Evolutionary conservation across 1,140 invertebrate species (phyloP), one percentile per base, ranked within the genome.

Genomic region (Mya arenaria): DNA sequence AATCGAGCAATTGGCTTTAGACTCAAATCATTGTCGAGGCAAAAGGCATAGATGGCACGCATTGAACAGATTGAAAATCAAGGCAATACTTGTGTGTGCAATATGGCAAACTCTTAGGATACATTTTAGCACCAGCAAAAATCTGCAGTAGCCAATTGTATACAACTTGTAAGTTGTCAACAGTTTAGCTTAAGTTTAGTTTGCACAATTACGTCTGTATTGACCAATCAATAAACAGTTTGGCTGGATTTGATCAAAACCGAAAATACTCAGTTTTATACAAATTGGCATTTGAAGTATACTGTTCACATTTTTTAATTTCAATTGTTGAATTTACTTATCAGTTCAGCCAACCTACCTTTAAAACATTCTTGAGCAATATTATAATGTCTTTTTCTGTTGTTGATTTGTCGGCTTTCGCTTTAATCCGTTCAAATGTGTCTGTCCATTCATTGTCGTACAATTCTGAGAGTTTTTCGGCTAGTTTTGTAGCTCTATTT

Each of bases 371-470:
- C 39, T 36, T 63, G 5, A 63, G 25, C 19, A 15, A 6, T 63
- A 36, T 36, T 19, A n/a, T n/a, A 63, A 63, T 63, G 3, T 4
- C 1, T 63, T 25, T 63, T 10, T 62, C 58, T 1, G 34, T 36
- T 19, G 19, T 6, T 4, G n/a, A 10, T 2, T 30, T 28, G 4
- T 63, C 39, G 17, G 1, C 17, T 4, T 25, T 34, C 10, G 44
- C 30, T 28, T 69, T 48, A 15, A 39, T 44, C 19, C 13, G 39
- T 44, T 73, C 69, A 58, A 73, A 56, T 52, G 41, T 19, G 30
- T 73, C 69, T 5, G 69, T 73, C 48, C 52, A 73, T 28, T 58
- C 69, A 73, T 73, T 73, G 25, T 58, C 52, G 28, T 73, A 73
- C 10, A 73, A 48, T 37, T 73, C 69, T 34, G 69, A 73, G 28